Conservation (phyloP, 2,113 vertebrate genomes). For the Hippocampus barbouri region DNA sequence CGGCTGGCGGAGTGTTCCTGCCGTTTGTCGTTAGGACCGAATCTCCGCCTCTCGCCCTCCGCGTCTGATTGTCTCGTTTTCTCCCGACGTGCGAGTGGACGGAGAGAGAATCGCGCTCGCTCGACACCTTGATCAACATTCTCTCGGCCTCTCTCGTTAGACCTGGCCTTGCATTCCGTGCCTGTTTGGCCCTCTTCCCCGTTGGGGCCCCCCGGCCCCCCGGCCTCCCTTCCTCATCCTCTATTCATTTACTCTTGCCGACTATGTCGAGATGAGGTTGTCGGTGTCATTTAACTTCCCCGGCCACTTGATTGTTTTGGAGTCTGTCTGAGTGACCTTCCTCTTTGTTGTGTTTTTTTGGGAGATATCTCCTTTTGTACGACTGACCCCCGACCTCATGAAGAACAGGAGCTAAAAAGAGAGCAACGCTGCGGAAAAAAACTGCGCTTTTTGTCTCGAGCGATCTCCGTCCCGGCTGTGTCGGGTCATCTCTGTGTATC, state of each 20-base stretch:
- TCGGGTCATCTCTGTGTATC: background rate
- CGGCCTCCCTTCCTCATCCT: slow-evolving; percentile 32
- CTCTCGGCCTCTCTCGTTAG: slow-evolving; percentile 44
- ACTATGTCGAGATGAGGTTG: slow-evolving; percentile 69
- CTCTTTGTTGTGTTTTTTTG: slow-evolving; percentile 35
- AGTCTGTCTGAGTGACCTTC: slow-evolving; percentile 42
- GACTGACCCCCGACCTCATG: slow-evolving; percentile 54
- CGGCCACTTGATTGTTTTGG: slow-evolving; percentile 59
- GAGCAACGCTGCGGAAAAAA: slow-evolving; percentile 7
- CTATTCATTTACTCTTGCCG: slow-evolving; percentile 60
- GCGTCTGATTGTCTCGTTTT: slow-evolving; percentile 54
- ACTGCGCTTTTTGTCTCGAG: slow-evolving; percentile 12
- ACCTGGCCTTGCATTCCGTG: slow-evolving; percentile 22
- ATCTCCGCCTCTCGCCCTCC: slow-evolving; percentile 54
- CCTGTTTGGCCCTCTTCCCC: slow-evolving; percentile 31
- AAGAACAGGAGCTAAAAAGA: slow-evolving; percentile 31
- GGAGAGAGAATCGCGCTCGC: slow-evolving; percentile 31
- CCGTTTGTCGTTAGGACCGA: slow-evolving; percentile 72
- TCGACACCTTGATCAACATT: slow-evolving; percentile 33
- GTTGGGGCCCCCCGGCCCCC: slow-evolving; percentile 25
- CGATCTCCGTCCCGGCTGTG: background rate
- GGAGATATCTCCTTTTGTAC: slow-evolving; percentile 37
- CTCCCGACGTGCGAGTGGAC: slow-evolving; percentile 27
- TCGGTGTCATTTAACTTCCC: slow-evolving; percentile 63
- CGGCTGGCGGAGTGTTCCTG: slow-evolving; percentile 43